These are phyloP conservation scores for Ailurus styani DNA, from an alignment of 2,113 vertebrate genomes.

Conservation along the genomic window DNA sequence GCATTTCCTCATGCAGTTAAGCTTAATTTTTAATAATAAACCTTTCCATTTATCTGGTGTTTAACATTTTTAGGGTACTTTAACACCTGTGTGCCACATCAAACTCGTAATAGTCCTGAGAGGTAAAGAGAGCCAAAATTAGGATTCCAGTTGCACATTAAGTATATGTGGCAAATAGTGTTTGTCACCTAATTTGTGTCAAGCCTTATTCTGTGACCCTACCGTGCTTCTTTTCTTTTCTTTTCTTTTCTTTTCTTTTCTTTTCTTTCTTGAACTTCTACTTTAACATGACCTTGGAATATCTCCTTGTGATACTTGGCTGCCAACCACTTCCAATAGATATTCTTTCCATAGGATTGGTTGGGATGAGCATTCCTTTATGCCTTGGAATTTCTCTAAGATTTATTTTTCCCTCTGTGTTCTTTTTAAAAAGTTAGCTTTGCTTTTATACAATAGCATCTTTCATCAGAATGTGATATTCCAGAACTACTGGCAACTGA, in stretches of 20 bases:
- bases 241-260: too few species aligned
- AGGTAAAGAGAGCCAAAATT: neutral
- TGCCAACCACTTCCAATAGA: neutral
- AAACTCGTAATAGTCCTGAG: neutral
- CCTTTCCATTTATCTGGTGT: neutral
- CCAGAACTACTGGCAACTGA: neutral
- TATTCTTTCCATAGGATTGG: neutral
- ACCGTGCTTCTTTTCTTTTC: neutral
- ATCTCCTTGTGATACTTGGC: neutral
- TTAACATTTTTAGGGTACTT: conserved; percentile 39
- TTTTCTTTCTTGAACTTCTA: neutral
- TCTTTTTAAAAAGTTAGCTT: neutral
- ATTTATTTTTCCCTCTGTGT: neutral
- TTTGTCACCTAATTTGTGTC: neutral
- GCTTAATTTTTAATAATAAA: conserved; percentile 33
- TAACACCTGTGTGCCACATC: neutral
- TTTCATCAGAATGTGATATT: neutral
- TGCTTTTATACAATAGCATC: neutral
- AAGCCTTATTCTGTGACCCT: neutral
- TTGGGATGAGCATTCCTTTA: neutral
- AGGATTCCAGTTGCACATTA: neutral
- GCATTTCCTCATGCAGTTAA: neutral
- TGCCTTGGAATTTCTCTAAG: neutral
- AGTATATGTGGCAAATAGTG: neutral
- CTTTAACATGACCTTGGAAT: neutral